Base-by-base conservation (phyloP, 2,113 vertebrate species). In the Pimephales promelas region DNA sequence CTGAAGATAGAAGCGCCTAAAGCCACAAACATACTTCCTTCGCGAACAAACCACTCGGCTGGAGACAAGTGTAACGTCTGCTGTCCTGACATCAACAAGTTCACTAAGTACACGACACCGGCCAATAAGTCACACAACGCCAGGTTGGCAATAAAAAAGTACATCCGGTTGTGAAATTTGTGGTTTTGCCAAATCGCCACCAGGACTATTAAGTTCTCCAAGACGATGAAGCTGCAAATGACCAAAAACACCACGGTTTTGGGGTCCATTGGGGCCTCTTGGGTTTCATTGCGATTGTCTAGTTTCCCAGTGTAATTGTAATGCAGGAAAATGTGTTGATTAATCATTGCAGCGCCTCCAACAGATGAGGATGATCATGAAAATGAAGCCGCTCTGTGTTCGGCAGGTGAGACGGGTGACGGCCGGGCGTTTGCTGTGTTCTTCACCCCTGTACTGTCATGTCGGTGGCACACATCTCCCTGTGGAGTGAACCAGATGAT, bases 131-230 rank as follows among this genome's bases (percentile, higher is more conserved):
- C 98, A 64, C 97, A 99, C 83, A 99, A 94, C 3, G 98, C 98
- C 90, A 99, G 92, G 91, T 99, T 99, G 77, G 93, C 97, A 20
- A 99, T 99, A 92, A 99, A 99, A 86, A 96, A 98, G 93, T 99
- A 99, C 97, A 99, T 99, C 85, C 97, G 96, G 79, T 97, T 98
- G 92, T 99, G 97, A 87, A 99, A 97, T 83, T 92, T 93, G 83
- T 97, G 95, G 90, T 98, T 99, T 88, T 95, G 97, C 97, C 97
- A 99, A 90, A 99, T 97, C 85, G 96, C 97, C 26, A 97, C 92
- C 87, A 99, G 89, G 11, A 99, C 97, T 83, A 97, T 95, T 83
- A 99, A 85, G 90, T 99, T 99, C 93, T 99, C 98, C 90, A 98
- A 83, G 59, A 98, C 93, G 52, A 99, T 98, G 87, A 97, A 95